Percentiles rank a stretch among this genome's conserved stretches.
Evolutionary conservation across 1,140 invertebrate genomes (phyloP).

Genomic region (Brachionus rubens): DNA sequence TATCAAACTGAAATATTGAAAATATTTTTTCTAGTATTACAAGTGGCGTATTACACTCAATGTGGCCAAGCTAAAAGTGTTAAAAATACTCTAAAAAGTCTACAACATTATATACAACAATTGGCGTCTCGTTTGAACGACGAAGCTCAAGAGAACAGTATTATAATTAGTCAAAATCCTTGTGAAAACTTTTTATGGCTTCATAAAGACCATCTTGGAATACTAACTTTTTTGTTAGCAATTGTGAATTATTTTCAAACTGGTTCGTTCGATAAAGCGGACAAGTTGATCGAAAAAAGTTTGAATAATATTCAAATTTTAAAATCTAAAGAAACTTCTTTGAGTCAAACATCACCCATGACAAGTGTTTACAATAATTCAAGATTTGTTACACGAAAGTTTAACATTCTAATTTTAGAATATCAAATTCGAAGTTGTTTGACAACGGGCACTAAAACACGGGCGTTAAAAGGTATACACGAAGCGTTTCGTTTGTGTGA

Average conservation of each 20-base stretch:
- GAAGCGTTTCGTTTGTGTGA: constrained; percentile 9
- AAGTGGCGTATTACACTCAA: constrained; percentile 39
- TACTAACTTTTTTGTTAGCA: constrained; percentile 20
- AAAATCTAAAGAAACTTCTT: constrained; percentile 4
- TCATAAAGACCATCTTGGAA: constrained; percentile 33
- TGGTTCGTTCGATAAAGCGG: constrained; percentile 14
- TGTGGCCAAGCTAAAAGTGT: constrained; percentile 43
- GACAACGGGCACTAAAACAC: background rate
- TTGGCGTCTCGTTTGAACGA: background rate
- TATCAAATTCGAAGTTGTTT: background rate
- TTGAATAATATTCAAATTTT: constrained; percentile 26
- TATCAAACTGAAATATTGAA: constrained; percentile 34
- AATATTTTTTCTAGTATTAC: constrained; percentile 30
- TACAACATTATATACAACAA: constrained; percentile 19
- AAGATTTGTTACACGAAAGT: background rate
- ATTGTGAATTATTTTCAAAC: constrained; percentile 31
- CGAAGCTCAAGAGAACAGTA: background rate
- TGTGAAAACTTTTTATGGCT: constrained; percentile 41
- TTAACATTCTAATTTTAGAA: constrained; percentile 1
- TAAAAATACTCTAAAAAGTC: constrained; percentile 15
- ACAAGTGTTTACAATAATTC: background rate
- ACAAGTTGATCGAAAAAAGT: background rate
- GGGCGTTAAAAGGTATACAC: background rate
- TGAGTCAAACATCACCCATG: background rate
- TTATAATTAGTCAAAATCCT: background rate